phyloP scores from a whole-genome alignment of 2,888 invertebrate genomes.

The Plusia festucae region DNA sequence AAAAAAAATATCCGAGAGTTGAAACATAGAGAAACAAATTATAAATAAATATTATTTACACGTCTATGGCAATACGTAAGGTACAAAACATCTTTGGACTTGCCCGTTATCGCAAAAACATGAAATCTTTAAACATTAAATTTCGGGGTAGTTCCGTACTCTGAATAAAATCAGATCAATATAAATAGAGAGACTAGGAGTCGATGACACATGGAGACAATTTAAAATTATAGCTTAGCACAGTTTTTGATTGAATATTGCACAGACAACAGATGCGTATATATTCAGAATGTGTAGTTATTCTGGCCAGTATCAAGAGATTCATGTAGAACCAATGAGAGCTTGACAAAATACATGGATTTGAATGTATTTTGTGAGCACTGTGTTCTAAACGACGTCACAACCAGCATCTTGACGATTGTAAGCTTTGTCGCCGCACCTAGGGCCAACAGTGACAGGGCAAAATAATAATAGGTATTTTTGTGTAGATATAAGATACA shows the following conservation, averaged over 20 bases:
- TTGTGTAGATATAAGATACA: no score
- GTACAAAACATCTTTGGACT: constrained; percentile 80
- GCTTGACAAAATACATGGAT: no score
- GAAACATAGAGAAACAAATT: constrained; percentile 51
- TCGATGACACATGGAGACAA: constrained; percentile 46
- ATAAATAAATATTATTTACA: constrained; percentile 79
- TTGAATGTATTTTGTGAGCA: no score
- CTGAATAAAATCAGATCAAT: constrained; percentile 46
- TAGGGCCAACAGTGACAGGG: no score
- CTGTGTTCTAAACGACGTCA: no score
- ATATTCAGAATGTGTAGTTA: background rate
- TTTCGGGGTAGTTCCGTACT: background rate
- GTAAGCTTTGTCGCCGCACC: no score
- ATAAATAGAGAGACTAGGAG: constrained; percentile 57
- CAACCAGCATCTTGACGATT: no score
- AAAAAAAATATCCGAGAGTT: constrained; percentile 38
- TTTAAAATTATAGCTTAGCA: constrained; percentile 27
- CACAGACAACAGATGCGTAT: constrained; percentile 9
- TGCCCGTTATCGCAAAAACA: constrained; percentile 58
- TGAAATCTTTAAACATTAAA: constrained; percentile 8
- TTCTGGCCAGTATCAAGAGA: no score
- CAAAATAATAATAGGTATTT: no score
- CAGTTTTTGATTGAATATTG: constrained; percentile 19
- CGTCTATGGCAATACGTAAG: constrained; percentile 75
- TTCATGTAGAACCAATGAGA: no score